Conservation (phyloP, 2,113 vertebrate genomes). For the Proteles cristata region DNA sequence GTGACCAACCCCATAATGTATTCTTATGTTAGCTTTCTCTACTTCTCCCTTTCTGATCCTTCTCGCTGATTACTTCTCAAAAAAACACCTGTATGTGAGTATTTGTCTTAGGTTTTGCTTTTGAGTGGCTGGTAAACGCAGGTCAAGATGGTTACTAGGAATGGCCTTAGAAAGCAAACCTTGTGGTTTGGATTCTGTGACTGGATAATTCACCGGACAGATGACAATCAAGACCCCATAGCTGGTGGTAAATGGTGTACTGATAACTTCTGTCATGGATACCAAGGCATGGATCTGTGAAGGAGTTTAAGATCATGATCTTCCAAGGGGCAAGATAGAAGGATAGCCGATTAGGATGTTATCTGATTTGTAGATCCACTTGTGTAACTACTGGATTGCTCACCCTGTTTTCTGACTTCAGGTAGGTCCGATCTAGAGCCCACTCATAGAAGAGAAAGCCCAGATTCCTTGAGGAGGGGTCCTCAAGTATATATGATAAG, state of each 20-base stretch:
- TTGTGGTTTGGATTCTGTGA: not conserved
- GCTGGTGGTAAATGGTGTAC: not conserved
- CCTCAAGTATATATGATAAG: not conserved
- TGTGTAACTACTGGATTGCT: not conserved
- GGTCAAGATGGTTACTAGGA: not conserved
- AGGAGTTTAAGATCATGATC: slow-evolving; percentile 8
- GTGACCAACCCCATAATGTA: not conserved
- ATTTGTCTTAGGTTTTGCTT: slow-evolving; percentile 14
- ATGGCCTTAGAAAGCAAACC: not conserved
- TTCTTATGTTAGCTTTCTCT: not conserved
- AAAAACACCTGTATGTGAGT: not conserved
- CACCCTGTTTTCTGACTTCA: not conserved
- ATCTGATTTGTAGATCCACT: not conserved
- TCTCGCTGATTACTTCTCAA: slow-evolving; percentile 19
- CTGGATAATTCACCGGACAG: not conserved
- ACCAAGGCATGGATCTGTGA: not conserved
- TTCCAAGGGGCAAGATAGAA: not conserved
- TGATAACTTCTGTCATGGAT: not conserved
- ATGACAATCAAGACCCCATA: not conserved
- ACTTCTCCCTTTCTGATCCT: not conserved
- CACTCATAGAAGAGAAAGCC: not conserved
- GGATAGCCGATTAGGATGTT: not conserved
- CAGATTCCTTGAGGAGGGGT: not conserved
- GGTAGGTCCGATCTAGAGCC: not conserved
- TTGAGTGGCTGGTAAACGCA: not conserved